Conservation (phyloP, 1,140 invertebrate genomes). For the Grapholita molesta region DNA sequence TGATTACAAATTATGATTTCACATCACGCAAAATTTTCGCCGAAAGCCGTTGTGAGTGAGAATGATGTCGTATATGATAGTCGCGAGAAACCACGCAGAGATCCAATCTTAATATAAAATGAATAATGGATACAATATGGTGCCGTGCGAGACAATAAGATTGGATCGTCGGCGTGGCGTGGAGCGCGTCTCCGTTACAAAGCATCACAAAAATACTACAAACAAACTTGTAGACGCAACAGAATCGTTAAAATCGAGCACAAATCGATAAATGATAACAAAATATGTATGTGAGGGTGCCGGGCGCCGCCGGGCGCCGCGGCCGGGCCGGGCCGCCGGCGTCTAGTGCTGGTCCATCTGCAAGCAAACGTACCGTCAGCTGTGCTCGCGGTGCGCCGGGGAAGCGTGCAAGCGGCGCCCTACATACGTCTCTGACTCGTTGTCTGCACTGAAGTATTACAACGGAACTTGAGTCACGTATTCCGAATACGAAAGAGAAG, state of each 20-base stretch:
- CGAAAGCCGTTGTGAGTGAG: background rate
- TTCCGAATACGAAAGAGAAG: too few relatives aligned
- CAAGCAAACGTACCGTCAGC: slow-evolving; percentile 18
- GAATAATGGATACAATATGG: background rate
- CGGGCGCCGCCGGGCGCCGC: slow-evolving; percentile 20
- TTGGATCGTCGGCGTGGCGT: background rate
- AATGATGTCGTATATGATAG: background rate
- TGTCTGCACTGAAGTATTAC: too few relatives aligned
- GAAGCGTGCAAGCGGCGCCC: background rate
- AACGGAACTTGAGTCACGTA: too few relatives aligned
- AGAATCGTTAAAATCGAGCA: slow-evolving; percentile 47
- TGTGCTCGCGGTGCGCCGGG: background rate
- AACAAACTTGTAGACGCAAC: slow-evolving; percentile 45
- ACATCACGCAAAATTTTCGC: background rate
- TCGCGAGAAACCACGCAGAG: background rate
- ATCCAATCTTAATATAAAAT: background rate
- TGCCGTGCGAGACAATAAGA: too few relatives aligned
- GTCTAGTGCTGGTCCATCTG: slow-evolving; percentile 72
- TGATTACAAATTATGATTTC: background rate
- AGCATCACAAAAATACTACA: slow-evolving; percentile 62
- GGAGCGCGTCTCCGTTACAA: slow-evolving; percentile 27
- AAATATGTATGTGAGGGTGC: slow-evolving; percentile 62
- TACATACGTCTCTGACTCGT: too few relatives aligned
- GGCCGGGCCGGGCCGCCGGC: slow-evolving; percentile 26
- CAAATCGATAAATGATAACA: slow-evolving; percentile 61